Evolutionary conservation across 2,113 vertebrate genomes (phyloP), one percentile per base, ranked within the genome.

Genomic region (Choloepus hoffmanni): DNA sequence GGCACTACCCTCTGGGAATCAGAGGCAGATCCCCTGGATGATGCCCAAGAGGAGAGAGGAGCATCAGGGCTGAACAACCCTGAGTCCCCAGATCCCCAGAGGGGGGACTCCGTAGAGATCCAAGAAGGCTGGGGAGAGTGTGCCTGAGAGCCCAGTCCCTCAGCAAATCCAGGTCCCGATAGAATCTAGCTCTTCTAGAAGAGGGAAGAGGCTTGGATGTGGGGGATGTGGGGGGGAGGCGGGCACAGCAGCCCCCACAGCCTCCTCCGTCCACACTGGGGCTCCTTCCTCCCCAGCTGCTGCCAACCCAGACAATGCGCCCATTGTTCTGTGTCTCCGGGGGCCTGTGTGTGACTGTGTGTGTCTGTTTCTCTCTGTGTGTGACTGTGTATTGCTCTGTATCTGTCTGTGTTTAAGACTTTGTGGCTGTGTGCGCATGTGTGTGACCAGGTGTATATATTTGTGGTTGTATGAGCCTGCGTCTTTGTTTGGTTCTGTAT

Each of bases 321-420:
- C 97, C 96, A 98, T 98, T 98, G 97, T 98, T 97, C 96, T 40
- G 48, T 19, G 78, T 86, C 97, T 98, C 97, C n/a, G 43, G 94
- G 97, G 83, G 94, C 93, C 93, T 62, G 81, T 96, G 96, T 83
- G 63, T 93, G 68, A 94, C 89, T 98, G 97, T 96, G 78, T 95
- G 95, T 95, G 88, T 96, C 97, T 97, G 97, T 95, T 97, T 98
- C 91, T 97, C 90, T 94, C 94, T 95, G 92, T 89, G 95, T 95
- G 85, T 91, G 95, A 90, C 85, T 97, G 96, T 90, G 92, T 95
- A 84, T 84, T 48, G 62, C 95, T 97, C 94, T 94, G 88, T 90
- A 82, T 94, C 78, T 77, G 50, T 95, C 84, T 93, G 93, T 88
- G 82, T 92, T 92, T 68, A 58, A 78, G 81, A 90, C 90, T 97